phyloP scores from a whole-genome alignment of 2,797 vertebrate genomes.

The Clarias laeviceps region DNA sequence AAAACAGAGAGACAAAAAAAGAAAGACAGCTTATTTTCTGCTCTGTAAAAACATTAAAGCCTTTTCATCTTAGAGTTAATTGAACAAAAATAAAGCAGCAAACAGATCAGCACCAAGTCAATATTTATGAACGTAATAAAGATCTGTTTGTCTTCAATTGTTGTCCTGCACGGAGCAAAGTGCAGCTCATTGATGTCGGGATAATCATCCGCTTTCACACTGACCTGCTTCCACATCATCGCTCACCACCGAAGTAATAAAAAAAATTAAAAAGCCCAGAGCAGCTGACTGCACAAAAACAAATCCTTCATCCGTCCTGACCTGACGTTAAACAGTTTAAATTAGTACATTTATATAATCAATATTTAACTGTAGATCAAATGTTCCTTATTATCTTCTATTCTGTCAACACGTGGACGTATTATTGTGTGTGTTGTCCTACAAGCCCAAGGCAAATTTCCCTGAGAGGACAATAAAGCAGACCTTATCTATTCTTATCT shows the following conservation, averaged over 20 bases:
- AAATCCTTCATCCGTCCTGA: not conserved
- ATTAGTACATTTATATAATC: too few species aligned
- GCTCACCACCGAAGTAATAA: not conserved
- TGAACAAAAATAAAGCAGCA: not conserved
- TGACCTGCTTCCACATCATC: not conserved
- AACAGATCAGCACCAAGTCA: conserved; percentile 12
- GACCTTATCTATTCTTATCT: not conserved
- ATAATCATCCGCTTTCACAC: not conserved
- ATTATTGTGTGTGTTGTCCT: not conserved
- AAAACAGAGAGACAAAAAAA: conserved; percentile 17
- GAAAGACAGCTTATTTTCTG: conserved; percentile 3
- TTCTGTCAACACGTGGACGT: not conserved
- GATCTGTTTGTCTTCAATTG: not conserved
- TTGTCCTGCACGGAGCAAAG: not conserved
- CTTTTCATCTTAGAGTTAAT: not conserved
- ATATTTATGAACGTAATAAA: conserved; percentile 1
- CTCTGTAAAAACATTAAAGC: not conserved
- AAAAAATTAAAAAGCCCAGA: not conserved
- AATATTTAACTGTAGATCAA: not conserved
- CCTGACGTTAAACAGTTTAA: not conserved
- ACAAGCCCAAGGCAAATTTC: not conserved
- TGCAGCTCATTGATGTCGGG: not conserved
- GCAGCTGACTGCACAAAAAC: not conserved
- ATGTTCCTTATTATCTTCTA: not conserved
- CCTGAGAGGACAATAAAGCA: not conserved